Conservation (phyloP, 2,888 invertebrate species). For the Phaonia tiefii region DNA sequence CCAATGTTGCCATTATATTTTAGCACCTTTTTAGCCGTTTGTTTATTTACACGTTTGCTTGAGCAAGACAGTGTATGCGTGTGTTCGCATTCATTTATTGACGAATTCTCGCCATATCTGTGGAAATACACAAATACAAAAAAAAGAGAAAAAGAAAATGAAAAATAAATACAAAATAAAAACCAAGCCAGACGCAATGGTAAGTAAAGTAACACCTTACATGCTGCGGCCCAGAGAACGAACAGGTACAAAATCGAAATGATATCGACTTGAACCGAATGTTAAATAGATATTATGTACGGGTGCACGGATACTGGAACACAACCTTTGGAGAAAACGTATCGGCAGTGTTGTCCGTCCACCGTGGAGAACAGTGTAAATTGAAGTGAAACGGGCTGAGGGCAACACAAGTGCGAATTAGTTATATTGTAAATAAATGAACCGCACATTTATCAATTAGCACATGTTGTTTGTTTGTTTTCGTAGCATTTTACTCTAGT, state of each 20-base stretch:
- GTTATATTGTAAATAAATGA: conserved; percentile 7
- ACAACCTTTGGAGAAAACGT: too few relatives aligned
- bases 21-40: conserved; percentile 18
- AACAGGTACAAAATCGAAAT: background rate
- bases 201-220: too few relatives aligned
- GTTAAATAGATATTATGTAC: conserved; percentile 11
- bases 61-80: too few relatives aligned
- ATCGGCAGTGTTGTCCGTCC: too few relatives aligned
- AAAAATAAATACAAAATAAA: too few relatives aligned
- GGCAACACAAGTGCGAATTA: conserved; percentile 26
- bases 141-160: too few relatives aligned
- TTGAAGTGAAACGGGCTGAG: conserved; percentile 7
- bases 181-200: too few relatives aligned
- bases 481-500: background rate
- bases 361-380: background rate
- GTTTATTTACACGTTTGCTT: conserved; percentile 7
- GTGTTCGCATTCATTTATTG: too few relatives aligned
- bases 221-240: background rate
- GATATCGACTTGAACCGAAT: background rate
- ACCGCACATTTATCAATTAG: conserved; percentile 15
- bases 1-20: conserved; percentile 27
- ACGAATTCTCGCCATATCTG: too few relatives aligned
- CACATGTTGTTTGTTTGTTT: background rate
- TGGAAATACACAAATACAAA: too few relatives aligned
- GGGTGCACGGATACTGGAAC: background rate